Base-by-base conservation (phyloP, 2,797 vertebrate species). In the Melanogrammus aeglefinus region DNA sequence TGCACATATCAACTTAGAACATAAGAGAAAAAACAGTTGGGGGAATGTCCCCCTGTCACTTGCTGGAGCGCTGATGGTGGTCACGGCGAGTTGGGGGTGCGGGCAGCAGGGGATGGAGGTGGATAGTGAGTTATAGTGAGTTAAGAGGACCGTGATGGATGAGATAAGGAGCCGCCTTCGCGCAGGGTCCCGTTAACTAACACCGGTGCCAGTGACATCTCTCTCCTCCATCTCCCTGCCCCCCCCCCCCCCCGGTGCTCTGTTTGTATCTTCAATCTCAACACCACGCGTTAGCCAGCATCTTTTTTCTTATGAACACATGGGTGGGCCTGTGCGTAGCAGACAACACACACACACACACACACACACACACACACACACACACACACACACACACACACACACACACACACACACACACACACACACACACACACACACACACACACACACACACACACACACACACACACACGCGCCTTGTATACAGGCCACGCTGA, bases 111-210 rank as follows among this genome's bases (percentile, higher is more conserved):
- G 57, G 27, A 5, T 16, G 38, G 38, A 12, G 8, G 66, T 21
- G 75, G 76, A 82, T 83, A 81, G 81, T 66, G 76, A 77, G 81
- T 80, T 82, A 90, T 93, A 92, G 86, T 93, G 88, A 91, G 92
- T 91, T 93, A 93, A 88, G 84, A 81, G 87, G 88, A 86, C 79
- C 27, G 74, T 93, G 91, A 94, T 93, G 84, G 92, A 94, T 89
- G 90, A 86, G 86, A 85, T 78, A 69, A 75, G 80, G 84, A 89
- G 86, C 81, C 82, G 86, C 81, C 82, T 84, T 89, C 85, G 79
- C 86, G 83, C 77, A 73, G 84, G 90, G 89, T 91, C 81, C 88
- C 77, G 78, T 84, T 91, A 89, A 92, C 87, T 92, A 91, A 93
- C 89, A 85, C 44, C 83, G 85, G 85, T 81, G 12, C 44, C 84